Evolutionary conservation across 2,888 invertebrate genomes (phyloP), one percentile per base, ranked within the genome.

Genomic region (Lasiommata megera): DNA sequence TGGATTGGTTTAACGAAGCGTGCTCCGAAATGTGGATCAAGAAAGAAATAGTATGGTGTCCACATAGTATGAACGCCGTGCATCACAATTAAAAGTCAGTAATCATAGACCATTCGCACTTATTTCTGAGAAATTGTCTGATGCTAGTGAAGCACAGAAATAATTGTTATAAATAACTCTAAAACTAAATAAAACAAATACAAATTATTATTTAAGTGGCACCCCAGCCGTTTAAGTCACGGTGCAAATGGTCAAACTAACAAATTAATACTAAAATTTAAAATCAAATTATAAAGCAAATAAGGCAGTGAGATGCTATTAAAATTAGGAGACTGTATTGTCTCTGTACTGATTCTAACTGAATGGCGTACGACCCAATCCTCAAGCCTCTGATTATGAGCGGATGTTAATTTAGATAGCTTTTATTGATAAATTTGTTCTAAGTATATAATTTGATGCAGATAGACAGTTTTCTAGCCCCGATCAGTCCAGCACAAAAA

Each of bases 131-230:
- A 23, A 23, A 9, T 41, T 9, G 14, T 9, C 44, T 64, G 72
- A 79, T 79, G 79, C 68, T 74, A 77, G 72, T 81, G 79, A 83
- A 83, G 80, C 79, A 82, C 77, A 67, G 72, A 76, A 77, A 76
- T 71, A 73, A 68, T 69, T 67, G 73, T 74, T 72, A 80, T 83
- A 82, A 82, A 81, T 76, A 75, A 70, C 68, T 82, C 80, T 76
- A 82, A 82, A 82, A 82, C 79, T 80, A 83, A 82, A 84, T 82
- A 85, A 84, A 84, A 71, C 71, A 73, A n/a, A 71, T 84, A 77
- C 70, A 84, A 84, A 83, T 71, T 62, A 69, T 71, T 54, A 66
- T 63, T 61, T 60, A 70, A 71, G 65, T 64, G 57, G 75, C 82
- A 81, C 77, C 73, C 73, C 68, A 72, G 69, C 68, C 70, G 70